Evolutionary conservation across 2,113 vertebrate species (phyloP), one percentile per base, ranked within the genome.

Genomic region (Melanerpes formicivorus): DNA sequence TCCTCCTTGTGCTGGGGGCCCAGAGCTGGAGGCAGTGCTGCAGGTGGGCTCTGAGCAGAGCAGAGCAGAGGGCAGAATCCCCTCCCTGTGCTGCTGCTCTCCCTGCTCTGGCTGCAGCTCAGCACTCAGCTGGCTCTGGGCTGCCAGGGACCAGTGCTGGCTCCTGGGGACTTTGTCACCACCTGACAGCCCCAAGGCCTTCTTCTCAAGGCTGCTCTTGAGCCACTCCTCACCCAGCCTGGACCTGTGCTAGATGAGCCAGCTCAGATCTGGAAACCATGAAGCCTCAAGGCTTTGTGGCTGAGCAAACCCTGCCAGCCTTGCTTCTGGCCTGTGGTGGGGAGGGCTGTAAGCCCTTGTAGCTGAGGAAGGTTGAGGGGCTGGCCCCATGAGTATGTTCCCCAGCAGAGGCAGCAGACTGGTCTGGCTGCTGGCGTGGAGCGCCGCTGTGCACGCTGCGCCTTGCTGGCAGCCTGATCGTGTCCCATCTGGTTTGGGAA

Each of bases 401-500:
- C n/a, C 9, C 0, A 0, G 4, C 6, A 11, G 26, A 29, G 18
- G 14, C 52, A 6, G 22, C 1, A 0, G 62, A 19, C 22, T 3
- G 5, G 9, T 54, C 5, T 72, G 54, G 30, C 15, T 25, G 62
- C 48, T 27, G 50, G 29, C 54, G 14, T 3, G 5, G 15, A 79
- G 48, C 21, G 30, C 37, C 59, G 30, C 4, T 0, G 0, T 32
- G 62, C 27, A 6, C 1, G 2, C 17, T 48, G 10, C 5, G 44
- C 21, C 54, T 66, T 2, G 0, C 4, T 10, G 85, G 59, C 62
- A 78, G 26, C 42, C 78, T 40, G 58, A 34, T 6, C 26, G 1
- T 8, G 42, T 64, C 66, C 70, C 54, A 23, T 64, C 66, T 59
- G 78, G 2, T 30, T 5, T 62, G 46, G 67, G 64, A 55, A 66